Evolutionary conservation across 2,888 invertebrate genomes (phyloP).

Genomic region (Leptopilina syphax): DNA sequence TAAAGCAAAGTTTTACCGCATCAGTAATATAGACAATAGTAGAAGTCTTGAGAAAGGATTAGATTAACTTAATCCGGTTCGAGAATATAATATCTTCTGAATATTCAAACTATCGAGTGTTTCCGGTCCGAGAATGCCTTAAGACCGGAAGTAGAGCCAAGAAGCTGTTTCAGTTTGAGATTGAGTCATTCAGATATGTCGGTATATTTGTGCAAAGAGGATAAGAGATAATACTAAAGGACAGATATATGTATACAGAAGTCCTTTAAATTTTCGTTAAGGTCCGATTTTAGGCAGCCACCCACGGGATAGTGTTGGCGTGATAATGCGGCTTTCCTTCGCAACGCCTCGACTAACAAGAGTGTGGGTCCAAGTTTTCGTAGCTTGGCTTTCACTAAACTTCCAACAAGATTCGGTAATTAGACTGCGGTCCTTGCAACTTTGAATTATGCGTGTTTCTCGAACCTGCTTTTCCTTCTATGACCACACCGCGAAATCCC

Average conservation of each 20-base stretch:
- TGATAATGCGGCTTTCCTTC: slow-evolving; percentile 46
- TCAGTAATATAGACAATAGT: slow-evolving; percentile 55
- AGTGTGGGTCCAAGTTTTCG: slow-evolving; percentile 63
- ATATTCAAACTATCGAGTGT: slow-evolving; percentile 70
- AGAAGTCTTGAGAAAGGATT: slow-evolving; percentile 70
- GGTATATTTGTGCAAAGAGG: slow-evolving; percentile 46
- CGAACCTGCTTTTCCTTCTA: slow-evolving; percentile 54
- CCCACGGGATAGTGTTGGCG: slow-evolving; percentile 50
- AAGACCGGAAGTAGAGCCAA: slow-evolving; percentile 71
- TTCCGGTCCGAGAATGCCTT: slow-evolving; percentile 71
- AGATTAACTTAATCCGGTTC: slow-evolving; percentile 64
- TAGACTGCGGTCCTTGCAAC: slow-evolving; percentile 71
- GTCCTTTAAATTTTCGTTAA: slow-evolving; percentile 65
- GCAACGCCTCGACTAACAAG: slow-evolving; percentile 49
- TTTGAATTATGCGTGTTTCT: slow-evolving; percentile 73
- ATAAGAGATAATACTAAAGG: slow-evolving; percentile 47
- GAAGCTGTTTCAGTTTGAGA: slow-evolving; percentile 69
- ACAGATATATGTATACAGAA: slow-evolving; percentile 47
- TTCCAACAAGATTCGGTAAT: slow-evolving; percentile 72
- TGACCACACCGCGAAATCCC: slow-evolving; percentile 54
- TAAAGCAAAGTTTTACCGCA: neutral
- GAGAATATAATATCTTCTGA: slow-evolving; percentile 50
- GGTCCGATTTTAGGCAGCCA: slow-evolving; percentile 60
- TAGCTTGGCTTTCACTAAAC: slow-evolving; percentile 49
- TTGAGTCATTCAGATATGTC: slow-evolving; percentile 57